A percentile compares a stretch with the other conserved stretches of the same genome.
phyloP scores from a whole-genome alignment of 2,888 invertebrate genomes.

The Ormyrus nitidulus region DNA sequence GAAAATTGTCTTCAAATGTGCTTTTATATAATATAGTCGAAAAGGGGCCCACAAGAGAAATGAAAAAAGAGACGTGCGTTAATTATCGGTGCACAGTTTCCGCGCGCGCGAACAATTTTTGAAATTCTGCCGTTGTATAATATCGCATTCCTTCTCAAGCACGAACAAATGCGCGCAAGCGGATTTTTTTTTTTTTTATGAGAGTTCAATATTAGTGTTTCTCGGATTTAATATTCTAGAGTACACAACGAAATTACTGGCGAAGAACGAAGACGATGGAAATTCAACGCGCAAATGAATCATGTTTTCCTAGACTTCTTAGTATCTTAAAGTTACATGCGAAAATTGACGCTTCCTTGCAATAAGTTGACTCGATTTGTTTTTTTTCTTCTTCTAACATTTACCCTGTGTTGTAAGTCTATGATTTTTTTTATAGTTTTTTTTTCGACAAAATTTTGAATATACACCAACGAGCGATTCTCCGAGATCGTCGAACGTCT shows the following conservation, averaged over 20 bases:
- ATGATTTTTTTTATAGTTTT: background rate
- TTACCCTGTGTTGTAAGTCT: conserved; percentile 53
- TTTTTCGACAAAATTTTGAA: conserved; percentile 34
- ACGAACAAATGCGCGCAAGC: conserved; percentile 17
- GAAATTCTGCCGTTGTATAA: background rate
- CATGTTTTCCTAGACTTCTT: conserved; percentile 2
- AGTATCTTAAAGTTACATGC: conserved; percentile 29
- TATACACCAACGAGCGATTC: conserved; percentile 32
- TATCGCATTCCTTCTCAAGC: conserved; percentile 12
- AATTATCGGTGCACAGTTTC: conserved; percentile 5
- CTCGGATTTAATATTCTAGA: background rate
- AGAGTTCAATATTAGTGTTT: conserved; percentile 1
- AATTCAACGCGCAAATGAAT: conserved; percentile 19
- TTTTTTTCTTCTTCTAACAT: conserved; percentile 25
- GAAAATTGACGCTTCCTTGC: conserved; percentile 37
- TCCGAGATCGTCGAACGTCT: conserved; percentile 35
- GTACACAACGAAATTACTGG: background rate
- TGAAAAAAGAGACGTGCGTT: conserved; percentile 4
- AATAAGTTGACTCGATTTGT: conserved; percentile 35
- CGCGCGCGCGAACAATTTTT: conserved; percentile 1
- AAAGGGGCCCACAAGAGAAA: background rate
- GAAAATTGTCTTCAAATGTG: conserved; percentile 4
- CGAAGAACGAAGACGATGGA: conserved; percentile 3
- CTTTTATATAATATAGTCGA: background rate
- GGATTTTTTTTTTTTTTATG: conserved; percentile 2